Conservation (phyloP, 2,113 vertebrate genomes). For the Xiphias gladius region DNA sequence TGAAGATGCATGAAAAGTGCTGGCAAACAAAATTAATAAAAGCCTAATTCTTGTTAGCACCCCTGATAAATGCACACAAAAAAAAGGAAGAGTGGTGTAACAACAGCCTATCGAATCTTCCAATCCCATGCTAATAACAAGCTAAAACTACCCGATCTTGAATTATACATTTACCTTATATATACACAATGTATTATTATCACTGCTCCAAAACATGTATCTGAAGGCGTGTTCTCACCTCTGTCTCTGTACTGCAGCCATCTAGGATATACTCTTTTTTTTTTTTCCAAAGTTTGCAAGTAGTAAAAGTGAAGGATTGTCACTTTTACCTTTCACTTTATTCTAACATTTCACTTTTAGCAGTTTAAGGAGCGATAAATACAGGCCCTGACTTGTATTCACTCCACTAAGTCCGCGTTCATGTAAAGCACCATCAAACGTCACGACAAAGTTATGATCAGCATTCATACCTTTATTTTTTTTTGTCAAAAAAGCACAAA, state of each 20-base stretch:
- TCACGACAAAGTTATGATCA: not conserved
- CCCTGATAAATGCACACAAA: not conserved
- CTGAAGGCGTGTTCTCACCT: too few relatives aligned
- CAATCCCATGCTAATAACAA: not conserved
- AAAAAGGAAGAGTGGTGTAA: not conserved
- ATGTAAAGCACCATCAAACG: not conserved
- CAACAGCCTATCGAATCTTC: not conserved
- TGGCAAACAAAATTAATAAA: not conserved
- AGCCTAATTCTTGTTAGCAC: not conserved
- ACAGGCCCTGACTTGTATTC: not conserved
- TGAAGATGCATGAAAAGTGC: not conserved
- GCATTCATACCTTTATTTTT: slow-evolving; percentile 68
- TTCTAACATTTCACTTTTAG: not conserved
- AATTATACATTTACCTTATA: not conserved
- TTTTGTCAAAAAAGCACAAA: slow-evolving; percentile 82
- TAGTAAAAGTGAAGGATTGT: not conserved
- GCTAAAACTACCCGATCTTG: not conserved
- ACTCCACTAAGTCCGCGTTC: not conserved
- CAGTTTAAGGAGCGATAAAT: not conserved
- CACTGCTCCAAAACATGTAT: not conserved
- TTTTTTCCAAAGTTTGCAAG: too few relatives aligned
- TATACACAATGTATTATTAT: too few relatives aligned
- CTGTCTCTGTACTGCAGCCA: not conserved
- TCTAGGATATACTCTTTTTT: not conserved
- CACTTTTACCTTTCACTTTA: not conserved